Base-by-base conservation (phyloP, 2,888 invertebrate genomes). In the Strigamia transsilvanica region DNA sequence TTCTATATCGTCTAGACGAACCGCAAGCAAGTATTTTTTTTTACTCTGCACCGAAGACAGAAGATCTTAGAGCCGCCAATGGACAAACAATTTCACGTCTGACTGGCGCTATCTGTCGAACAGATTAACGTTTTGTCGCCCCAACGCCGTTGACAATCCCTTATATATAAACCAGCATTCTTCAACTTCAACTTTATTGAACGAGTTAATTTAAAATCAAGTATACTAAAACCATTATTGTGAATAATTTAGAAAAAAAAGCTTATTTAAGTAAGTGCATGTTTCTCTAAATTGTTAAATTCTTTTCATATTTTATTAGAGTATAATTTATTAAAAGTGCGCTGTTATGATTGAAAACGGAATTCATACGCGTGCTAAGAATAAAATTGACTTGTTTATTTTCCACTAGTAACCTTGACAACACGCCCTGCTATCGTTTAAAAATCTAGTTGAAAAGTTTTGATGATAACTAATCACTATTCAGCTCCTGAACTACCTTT, bases 51-150 rank as follows among this genome's bases (percentile, higher is more conserved):
- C 27, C 32, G 27, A 73, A 73, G 73, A 73, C 73, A 32, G n/a
- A 73, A 73, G 73, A 73, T 32, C 27, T 73, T 73, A 73, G 27
- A 73, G 73, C 27, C 73, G 73, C 32, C 73, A 32, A 73, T 73
- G 73, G 73, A 73, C 73, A 73, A 73, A 73, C 73, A 73, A 73
- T 73, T 73, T 73, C 73, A 73, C 73, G 73, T 73, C 32, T 73
- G 73, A 73, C 73, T 73, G 73, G 73, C 73, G 73, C 73, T 73
- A 73, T 73, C 73, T 73, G 73, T 73, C 27, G 73, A 73, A 73
- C 73, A 73, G 73, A 73, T 73, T 73, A 73, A 32, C 73, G 73
- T 73, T 73, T 73, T 73, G 73, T 73, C 73, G 73, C 73, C 73
- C 73, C 73, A 73, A 73, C 73, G 73, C 73, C 73, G 32, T 32